Evolutionary conservation across 2,888 invertebrate genomes (phyloP).

Genomic region (Caenorhabditis becei): DNA sequence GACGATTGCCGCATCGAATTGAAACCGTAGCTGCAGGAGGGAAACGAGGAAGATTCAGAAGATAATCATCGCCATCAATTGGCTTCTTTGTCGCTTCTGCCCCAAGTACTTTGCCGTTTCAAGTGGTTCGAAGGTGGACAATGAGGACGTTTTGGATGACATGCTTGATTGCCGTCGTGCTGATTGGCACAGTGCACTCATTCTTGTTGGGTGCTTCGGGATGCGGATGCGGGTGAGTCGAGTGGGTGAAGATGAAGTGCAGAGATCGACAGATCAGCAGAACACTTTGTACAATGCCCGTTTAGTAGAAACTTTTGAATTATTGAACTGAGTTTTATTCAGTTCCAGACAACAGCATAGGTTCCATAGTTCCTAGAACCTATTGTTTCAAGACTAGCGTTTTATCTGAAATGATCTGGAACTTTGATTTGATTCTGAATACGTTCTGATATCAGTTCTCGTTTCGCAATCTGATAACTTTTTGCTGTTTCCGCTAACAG

Average conservation of each 20-base stretch:
- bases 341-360: too few relatives aligned
- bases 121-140: not conserved
- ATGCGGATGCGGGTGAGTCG: constrained; percentile 52
- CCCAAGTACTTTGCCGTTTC: not conserved
- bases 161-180: constrained; percentile 6
- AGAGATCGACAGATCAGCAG: not conserved
- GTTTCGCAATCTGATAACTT: not conserved
- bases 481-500: not conserved
- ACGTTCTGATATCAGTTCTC: not conserved
- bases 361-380: too few relatives aligned
- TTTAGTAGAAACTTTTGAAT: too few relatives aligned
- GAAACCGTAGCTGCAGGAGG: not conserved
- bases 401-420: too few relatives aligned
- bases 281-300: too few relatives aligned
- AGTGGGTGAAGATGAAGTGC: not conserved
- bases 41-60: constrained; percentile 18
- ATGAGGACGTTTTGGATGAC: constrained; percentile 15
- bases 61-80: constrained; percentile 25
- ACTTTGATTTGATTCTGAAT: too few relatives aligned
- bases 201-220: constrained; percentile 34
- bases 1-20: constrained; percentile 42
- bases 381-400: too few relatives aligned
- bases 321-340: too few relatives aligned
- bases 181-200: constrained; percentile 29
- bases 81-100: constrained; percentile 13